phyloP scores from a whole-genome alignment of 2,113 vertebrate genomes.

The Scytalopus superciliaris region DNA sequence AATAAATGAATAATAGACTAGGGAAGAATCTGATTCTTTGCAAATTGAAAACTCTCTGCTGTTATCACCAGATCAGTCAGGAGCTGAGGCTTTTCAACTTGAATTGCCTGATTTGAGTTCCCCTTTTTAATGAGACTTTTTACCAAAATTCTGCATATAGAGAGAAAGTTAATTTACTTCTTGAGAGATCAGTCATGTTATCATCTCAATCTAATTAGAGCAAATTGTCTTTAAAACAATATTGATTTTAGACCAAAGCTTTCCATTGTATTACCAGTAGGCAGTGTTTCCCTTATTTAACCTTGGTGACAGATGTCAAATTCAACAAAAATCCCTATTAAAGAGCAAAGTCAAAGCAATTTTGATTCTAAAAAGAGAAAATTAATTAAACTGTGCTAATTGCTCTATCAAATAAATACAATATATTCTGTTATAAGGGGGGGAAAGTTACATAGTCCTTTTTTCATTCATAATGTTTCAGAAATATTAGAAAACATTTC shows the following conservation, averaged over 20 bases:
- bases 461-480: neutral
- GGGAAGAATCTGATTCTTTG: neutral
- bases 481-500: neutral
- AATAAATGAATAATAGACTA: neutral
- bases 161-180: constrained; percentile 42
- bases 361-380: neutral
- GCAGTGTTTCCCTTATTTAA: constrained; percentile 45
- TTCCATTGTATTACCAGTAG: constrained; percentile 58
- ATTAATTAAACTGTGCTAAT: neutral
- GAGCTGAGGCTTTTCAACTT: neutral
- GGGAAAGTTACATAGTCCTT: neutral
- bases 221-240: constrained; percentile 73
- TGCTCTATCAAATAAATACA: constrained; percentile 16
- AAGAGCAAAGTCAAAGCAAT: neutral
- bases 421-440: neutral
- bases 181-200: constrained; percentile 33
- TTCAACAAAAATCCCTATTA: neutral
- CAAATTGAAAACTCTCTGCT: neutral
- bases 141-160: constrained; percentile 8
- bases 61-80: neutral
- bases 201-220: constrained; percentile 67
- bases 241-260: constrained; percentile 74
- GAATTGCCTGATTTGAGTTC: neutral
- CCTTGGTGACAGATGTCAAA: constrained; percentile 31
- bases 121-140: neutral